These are phyloP conservation scores for Ophraella communa DNA, from an alignment of 2,888 invertebrate genomes.

Conservation along the genomic window DNA sequence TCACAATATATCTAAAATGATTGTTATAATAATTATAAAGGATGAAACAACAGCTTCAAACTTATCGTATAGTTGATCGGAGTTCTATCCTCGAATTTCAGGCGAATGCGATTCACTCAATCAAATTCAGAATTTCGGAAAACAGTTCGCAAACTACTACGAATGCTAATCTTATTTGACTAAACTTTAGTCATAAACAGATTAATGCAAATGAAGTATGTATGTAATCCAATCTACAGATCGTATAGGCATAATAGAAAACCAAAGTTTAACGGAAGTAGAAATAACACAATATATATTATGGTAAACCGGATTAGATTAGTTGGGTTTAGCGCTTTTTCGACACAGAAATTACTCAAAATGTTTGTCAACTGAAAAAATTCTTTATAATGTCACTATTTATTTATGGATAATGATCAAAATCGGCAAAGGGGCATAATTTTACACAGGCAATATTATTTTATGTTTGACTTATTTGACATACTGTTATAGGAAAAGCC, in stretches of 20 bases:
- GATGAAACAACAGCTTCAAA: background rate
- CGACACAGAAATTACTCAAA: too few relatives aligned
- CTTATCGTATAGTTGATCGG: background rate
- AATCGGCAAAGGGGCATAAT: too few relatives aligned
- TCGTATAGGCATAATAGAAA: conserved; percentile 33
- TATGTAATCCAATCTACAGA: conserved; percentile 31
- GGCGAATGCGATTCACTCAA: conserved; percentile 9
- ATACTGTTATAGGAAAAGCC: too few relatives aligned
- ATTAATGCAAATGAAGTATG: conserved; percentile 26
- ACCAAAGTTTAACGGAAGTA: conserved; percentile 30
- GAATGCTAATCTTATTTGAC: conserved; percentile 27
- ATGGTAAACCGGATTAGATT: conserved; percentile 33
- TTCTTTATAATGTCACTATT: too few relatives aligned
- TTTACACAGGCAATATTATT: too few relatives aligned
- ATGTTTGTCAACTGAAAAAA: too few relatives aligned
- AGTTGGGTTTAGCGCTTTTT: too few relatives aligned
- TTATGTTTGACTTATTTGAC: too few relatives aligned
- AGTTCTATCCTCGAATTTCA: background rate
- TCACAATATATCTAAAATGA: background rate
- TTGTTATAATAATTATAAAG: background rate
- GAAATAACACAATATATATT: conserved; percentile 31
- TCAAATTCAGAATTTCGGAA: conserved; percentile 23
- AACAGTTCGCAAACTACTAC: conserved; percentile 14
- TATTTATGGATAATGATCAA: too few relatives aligned
- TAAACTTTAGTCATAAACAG: conserved; percentile 27